phyloP scores from a whole-genome alignment of 2,888 invertebrate genomes.

The Lithodes maja region DNA sequence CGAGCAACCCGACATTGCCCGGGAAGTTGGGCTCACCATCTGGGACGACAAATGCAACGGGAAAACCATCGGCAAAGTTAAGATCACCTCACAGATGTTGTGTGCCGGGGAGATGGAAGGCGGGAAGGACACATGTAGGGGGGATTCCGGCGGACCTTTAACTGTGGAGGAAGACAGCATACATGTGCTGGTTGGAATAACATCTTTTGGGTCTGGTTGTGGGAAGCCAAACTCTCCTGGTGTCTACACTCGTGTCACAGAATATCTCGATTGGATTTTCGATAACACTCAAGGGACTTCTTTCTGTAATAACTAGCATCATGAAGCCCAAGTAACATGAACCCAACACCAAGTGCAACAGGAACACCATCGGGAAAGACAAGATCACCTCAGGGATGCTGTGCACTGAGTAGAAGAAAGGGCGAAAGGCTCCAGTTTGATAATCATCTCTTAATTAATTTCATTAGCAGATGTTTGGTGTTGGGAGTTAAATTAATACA shows the following conservation, averaged over 20 bases:
- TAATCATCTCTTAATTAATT: no score
- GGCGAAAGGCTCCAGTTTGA: slow-evolving; percentile 1
- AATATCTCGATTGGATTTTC: slow-evolving; percentile 59
- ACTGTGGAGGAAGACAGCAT: slow-evolving; percentile 26
- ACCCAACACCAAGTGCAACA: neutral
- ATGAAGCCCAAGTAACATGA: no score
- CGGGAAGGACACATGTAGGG: slow-evolving; percentile 43
- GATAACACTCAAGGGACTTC: neutral
- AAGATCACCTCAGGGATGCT: slow-evolving; percentile 29
- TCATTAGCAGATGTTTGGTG: no score
- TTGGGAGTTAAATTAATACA: no score
- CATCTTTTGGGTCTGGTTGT: slow-evolving; percentile 50
- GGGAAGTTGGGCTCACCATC: slow-evolving; percentile 23
- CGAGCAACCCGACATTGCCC: neutral
- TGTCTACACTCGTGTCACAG: slow-evolving; percentile 43
- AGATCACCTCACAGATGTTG: slow-evolving; percentile 18
- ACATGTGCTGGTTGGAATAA: slow-evolving; percentile 46
- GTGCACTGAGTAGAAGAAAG: slow-evolving; percentile 21
- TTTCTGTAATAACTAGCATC: slow-evolving; percentile 5
- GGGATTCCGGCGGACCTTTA: slow-evolving; percentile 65
- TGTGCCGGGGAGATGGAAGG: slow-evolving; percentile 33
- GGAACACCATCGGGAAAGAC: neutral
- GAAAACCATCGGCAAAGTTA: neutral
- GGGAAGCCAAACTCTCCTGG: slow-evolving; percentile 16
- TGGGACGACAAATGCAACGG: neutral